These are phyloP conservation scores for Sialia sialis DNA, from an alignment of 2,113 vertebrate genomes.

Conservation along the genomic window DNA sequence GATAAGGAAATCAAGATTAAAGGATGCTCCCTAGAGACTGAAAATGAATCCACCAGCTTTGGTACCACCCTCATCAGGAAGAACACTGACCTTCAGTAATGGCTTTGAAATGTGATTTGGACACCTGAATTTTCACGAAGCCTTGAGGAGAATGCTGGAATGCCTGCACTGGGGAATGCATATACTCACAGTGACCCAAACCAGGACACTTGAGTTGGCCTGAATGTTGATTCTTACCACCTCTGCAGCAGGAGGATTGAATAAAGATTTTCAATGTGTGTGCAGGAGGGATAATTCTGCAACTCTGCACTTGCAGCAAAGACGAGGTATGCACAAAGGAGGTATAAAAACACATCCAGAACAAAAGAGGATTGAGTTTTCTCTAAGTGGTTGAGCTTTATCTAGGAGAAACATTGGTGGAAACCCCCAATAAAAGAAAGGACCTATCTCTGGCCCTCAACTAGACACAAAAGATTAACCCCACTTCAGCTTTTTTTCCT, in stretches of 20 bases:
- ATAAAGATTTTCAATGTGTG: background rate
- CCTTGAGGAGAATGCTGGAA: background rate
- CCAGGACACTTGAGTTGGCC: background rate
- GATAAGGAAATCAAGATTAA: background rate
- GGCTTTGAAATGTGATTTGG: background rate
- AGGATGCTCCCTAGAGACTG: background rate
- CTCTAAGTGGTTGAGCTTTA: background rate
- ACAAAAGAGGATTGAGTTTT: background rate
- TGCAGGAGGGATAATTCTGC: background rate
- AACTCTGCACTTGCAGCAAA: background rate
- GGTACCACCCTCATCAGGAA: background rate
- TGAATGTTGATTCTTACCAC: background rate
- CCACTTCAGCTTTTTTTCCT: background rate
- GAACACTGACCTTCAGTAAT: background rate
- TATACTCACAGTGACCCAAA: background rate
- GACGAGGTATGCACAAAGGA: background rate
- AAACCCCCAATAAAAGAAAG: background rate
- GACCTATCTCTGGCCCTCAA: background rate
- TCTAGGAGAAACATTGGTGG: background rate
- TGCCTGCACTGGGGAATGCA: background rate
- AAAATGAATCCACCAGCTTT: background rate
- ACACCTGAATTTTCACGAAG: background rate
- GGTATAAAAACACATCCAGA: background rate
- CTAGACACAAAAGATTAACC: background rate
- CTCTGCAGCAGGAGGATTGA: background rate